A percentile compares a stretch with the other conserved stretches of the same genome.
Evolutionary conservation across 2,797 vertebrate species (phyloP).

Genomic region (Sebastes miniatus): DNA sequence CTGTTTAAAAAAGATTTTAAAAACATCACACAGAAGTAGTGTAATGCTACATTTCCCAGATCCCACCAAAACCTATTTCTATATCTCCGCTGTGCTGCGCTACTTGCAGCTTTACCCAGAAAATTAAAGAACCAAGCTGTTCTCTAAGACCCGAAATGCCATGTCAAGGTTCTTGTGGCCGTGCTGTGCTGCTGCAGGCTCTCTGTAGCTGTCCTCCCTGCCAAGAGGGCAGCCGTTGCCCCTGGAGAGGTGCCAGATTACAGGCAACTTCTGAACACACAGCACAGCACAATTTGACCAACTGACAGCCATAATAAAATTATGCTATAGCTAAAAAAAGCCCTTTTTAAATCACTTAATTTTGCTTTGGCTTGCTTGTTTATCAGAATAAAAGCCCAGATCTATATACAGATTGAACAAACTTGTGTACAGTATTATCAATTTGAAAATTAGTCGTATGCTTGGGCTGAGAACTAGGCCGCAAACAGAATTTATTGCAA

Average conservation of each 20-base stretch:
- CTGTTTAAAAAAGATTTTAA: not conserved
- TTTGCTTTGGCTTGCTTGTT: slow-evolving; percentile 3
- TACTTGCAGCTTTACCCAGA: not conserved
- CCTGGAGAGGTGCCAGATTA: slow-evolving; percentile 58
- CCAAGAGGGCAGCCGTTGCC: slow-evolving; percentile 47
- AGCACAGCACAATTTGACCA: slow-evolving; percentile 51
- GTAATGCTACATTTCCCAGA: not conserved
- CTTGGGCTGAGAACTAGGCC: not conserved
- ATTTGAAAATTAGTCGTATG: not conserved
- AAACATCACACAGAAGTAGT: not conserved
- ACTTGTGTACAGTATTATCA: not conserved
- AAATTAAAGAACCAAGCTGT: slow-evolving; percentile 17
- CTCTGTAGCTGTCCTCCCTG: not conserved
- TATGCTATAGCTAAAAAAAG: slow-evolving; percentile 6
- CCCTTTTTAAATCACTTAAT: slow-evolving; percentile 14
- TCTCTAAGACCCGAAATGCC: slow-evolving; percentile 38
- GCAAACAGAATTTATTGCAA: not conserved
- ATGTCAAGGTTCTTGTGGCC: slow-evolving; percentile 31
- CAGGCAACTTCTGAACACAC: slow-evolving; percentile 46
- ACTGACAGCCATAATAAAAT: slow-evolving; percentile 39
- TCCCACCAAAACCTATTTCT: not conserved
- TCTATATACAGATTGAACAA: not conserved
- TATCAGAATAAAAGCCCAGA: not conserved
- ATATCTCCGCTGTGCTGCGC: not conserved
- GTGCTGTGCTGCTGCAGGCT: slow-evolving; percentile 33